Base-by-base conservation (phyloP, 2,113 vertebrate species). In the Butorides virescens region DNA sequence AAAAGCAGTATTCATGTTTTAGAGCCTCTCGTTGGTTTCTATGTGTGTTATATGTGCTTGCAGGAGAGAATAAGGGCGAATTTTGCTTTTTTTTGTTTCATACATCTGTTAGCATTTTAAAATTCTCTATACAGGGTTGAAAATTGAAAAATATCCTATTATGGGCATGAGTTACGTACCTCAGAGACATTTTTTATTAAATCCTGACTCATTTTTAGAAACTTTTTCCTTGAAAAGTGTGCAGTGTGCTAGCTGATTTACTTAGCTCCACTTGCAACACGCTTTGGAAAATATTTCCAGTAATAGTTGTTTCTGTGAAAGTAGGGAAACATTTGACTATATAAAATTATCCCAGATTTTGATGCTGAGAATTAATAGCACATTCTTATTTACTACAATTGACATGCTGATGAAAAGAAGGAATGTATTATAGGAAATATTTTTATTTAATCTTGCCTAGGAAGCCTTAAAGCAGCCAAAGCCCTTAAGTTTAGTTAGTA, bases 21-120 rank as follows among this genome's bases (percentile, higher is more conserved):
- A 29, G 58, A 88, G 39, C 25, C 30, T 92, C 62, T 92, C 32
- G 25, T 88, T 72, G 90, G 37, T 18, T 67, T 77, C 27, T 76
- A 0, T 72, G 20, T 75, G 62, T 52, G 59, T 81, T n/a, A 0
- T 44, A 53, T 11, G 29, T 90, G 88, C 34, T n/a, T 52, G 62
- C 50, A 82, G 59, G 71, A 92, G 62, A 76, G 78, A 89, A n/a
- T 21, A 36, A 71, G 49, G 68, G 65, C 73, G 55, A 81, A 58
- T 75, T 96, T 36, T 63, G 58, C 55, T 47, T 70, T 81, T 81
- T 82, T 77, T 92, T 95, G 71, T 86, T 90, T 91, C n/a, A 36
- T 91, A 92, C 97, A 96, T 96, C 96, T 96, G 96, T 91, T 88
- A 97, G 62, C 44, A 6, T 96, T 97, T 98, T 90, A 62, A 87